phyloP scores from a whole-genome alignment of 2,888 invertebrate species.

The Entomobrya proxima region DNA sequence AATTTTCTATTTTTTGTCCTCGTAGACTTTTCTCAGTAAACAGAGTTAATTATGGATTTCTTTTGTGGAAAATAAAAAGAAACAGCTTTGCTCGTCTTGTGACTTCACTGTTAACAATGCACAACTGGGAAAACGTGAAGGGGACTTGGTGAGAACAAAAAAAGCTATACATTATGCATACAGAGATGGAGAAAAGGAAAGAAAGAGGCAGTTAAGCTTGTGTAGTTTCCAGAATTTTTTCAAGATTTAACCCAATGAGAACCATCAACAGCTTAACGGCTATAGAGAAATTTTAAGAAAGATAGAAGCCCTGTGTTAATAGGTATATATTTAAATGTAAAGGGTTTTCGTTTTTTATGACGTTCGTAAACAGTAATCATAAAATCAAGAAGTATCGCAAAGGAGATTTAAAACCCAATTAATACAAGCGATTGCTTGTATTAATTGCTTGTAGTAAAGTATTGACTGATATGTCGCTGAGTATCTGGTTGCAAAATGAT shows the following conservation, averaged over 20 bases:
- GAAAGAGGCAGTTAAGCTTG: neutral
- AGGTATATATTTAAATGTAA: too few relatives aligned
- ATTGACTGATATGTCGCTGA: too few relatives aligned
- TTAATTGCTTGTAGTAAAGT: too few relatives aligned
- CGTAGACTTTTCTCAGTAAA: constrained; percentile 23
- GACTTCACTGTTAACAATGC: neutral
- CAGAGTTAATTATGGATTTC: constrained; percentile 71
- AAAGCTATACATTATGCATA: neutral
- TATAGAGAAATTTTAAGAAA: neutral
- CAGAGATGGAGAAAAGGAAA: neutral
- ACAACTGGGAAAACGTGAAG: neutral
- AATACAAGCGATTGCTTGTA: too few relatives aligned
- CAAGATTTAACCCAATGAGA: constrained; percentile 27
- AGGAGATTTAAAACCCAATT: too few relatives aligned
- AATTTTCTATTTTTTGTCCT: constrained; percentile 63
- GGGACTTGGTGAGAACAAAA: neutral
- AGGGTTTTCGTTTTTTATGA: too few relatives aligned
- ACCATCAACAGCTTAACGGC: constrained; percentile 1
- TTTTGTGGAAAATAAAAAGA: constrained; percentile 4
- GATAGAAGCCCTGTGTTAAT: constrained; percentile 44
- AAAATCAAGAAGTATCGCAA: too few relatives aligned
- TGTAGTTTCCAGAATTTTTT: neutral
- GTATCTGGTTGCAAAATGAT: too few relatives aligned
- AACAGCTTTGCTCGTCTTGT: neutral
- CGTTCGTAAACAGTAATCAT: too few relatives aligned